These are phyloP conservation scores for Caenorhabditis macrosperma DNA, from an alignment of 2,888 invertebrate genomes.

Conservation along the genomic window DNA sequence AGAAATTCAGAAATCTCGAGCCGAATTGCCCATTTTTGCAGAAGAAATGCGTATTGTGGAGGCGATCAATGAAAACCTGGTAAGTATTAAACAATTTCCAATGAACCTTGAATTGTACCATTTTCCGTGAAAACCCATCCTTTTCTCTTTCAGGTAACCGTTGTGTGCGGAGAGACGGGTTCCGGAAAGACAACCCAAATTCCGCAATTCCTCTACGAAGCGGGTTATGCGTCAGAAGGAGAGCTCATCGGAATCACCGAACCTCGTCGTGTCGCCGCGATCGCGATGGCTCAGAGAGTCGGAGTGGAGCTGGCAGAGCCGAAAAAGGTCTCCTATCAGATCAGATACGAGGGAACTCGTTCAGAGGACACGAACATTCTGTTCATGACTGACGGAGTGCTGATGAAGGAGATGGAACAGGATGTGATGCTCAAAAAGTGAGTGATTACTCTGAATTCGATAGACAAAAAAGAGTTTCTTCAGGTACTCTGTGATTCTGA, in stretches of 20 bases:
- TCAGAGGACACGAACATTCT: constrained; percentile 92
- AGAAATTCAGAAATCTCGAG: constrained; percentile 60
- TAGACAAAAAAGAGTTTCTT: neutral
- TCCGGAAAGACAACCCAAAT: constrained; percentile 98
- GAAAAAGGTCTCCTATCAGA: constrained; percentile 90
- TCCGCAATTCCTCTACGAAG: constrained; percentile 97
- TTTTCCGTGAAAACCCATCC: too few species aligned
- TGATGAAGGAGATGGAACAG: constrained; percentile 91
- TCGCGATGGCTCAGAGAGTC: constrained; percentile 94
- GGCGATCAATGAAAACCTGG: constrained; percentile 90
- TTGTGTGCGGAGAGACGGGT: constrained; percentile 91
- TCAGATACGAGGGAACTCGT: constrained; percentile 93
- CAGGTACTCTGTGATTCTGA: constrained; percentile 88
- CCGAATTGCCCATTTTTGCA: constrained; percentile 88
- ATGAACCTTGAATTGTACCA: neutral
- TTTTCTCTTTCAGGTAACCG: constrained; percentile 84
- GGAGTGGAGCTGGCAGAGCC: constrained; percentile 89
- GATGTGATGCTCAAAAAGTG: constrained; percentile 76
- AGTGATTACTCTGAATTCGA: neutral
- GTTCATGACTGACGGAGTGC: constrained; percentile 98
- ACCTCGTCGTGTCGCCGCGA: constrained; percentile 96
- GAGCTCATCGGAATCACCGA: constrained; percentile 85
- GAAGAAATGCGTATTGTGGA: constrained; percentile 90
- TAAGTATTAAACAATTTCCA: constrained; percentile 32
- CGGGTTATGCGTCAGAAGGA: constrained; percentile 85